Conservation (phyloP, 2,113 vertebrate genomes). For the Dipodomys merriami region DNA sequence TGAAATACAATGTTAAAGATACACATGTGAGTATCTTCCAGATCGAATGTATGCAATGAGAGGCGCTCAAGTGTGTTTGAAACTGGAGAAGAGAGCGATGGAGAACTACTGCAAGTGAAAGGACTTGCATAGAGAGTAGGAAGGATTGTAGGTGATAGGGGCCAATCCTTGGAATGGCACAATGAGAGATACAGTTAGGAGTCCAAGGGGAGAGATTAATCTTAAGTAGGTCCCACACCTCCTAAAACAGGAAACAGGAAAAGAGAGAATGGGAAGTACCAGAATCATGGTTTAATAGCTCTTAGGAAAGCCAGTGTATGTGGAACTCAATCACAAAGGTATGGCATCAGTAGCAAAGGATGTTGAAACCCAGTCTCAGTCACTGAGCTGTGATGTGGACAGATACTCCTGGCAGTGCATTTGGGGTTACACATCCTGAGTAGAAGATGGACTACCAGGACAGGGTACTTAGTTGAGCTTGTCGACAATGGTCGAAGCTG, state of each 20-base stretch:
- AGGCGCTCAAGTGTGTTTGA: background rate
- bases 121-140: background rate
- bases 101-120: background rate
- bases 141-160: background rate
- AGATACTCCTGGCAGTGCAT: background rate
- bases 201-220: background rate
- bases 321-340: background rate
- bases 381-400: background rate
- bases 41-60: background rate
- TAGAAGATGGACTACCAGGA: background rate
- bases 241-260: background rate
- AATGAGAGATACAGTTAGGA: background rate
- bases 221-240: background rate
- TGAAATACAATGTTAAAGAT: background rate
- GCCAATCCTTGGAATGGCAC: background rate
- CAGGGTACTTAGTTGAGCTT: background rate
- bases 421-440: background rate
- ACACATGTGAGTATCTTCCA: background rate
- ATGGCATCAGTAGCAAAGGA: background rate
- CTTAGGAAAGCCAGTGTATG: background rate
- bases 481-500: background rate
- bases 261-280: background rate
- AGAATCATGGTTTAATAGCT: background rate
- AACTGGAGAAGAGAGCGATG: background rate
- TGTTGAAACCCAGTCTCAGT: background rate